Evolutionary conservation across 1,140 invertebrate genomes (phyloP).

Genomic region (Cecropterus lyciades): DNA sequence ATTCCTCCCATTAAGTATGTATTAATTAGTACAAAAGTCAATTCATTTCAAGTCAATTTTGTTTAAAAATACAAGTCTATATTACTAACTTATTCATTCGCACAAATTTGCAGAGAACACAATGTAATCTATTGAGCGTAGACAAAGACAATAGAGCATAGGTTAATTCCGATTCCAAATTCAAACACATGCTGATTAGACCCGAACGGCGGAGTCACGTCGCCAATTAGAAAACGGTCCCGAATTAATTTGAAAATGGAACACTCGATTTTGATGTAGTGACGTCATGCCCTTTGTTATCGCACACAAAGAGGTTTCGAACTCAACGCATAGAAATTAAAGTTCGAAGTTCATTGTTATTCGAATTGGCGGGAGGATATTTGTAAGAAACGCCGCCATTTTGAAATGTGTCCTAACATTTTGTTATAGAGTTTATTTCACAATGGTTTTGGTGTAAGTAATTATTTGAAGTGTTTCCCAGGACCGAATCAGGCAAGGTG

Average conservation of each 20-base stretch:
- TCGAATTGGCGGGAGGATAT: slow-evolving; percentile 48
- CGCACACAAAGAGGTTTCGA: slow-evolving; percentile 37
- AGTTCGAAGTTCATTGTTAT: slow-evolving; percentile 43
- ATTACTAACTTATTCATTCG: too few species aligned
- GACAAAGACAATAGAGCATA: slow-evolving; percentile 41
- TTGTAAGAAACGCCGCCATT: slow-evolving; percentile 53
- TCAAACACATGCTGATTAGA: slow-evolving; percentile 71
- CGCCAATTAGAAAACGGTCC: slow-evolving; percentile 79
- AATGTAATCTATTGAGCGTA: slow-evolving; percentile 54
- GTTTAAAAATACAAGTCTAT: too few species aligned
- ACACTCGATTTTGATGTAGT: slow-evolving; percentile 81
- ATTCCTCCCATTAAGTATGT: too few species aligned
- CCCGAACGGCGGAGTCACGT: slow-evolving; percentile 73
- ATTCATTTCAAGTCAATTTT: too few species aligned
- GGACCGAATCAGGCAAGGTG: slow-evolving; percentile 30
- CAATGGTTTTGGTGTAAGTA: slow-evolving; percentile 33
- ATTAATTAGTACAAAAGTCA: too few species aligned
- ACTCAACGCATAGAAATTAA: slow-evolving; percentile 34
- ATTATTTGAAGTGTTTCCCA: slow-evolving; percentile 60
- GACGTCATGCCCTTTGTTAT: slow-evolving; percentile 67
- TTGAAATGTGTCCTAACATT: slow-evolving; percentile 38
- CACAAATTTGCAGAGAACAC: slow-evolving; percentile 31
- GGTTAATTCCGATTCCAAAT: slow-evolving; percentile 63
- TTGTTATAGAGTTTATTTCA: slow-evolving; percentile 39
- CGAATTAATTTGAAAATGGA: slow-evolving; percentile 80